Evolutionary conservation across 2,113 vertebrate species (phyloP), one percentile per base, ranked within the genome.

Genomic region (Alligator sinensis): DNA sequence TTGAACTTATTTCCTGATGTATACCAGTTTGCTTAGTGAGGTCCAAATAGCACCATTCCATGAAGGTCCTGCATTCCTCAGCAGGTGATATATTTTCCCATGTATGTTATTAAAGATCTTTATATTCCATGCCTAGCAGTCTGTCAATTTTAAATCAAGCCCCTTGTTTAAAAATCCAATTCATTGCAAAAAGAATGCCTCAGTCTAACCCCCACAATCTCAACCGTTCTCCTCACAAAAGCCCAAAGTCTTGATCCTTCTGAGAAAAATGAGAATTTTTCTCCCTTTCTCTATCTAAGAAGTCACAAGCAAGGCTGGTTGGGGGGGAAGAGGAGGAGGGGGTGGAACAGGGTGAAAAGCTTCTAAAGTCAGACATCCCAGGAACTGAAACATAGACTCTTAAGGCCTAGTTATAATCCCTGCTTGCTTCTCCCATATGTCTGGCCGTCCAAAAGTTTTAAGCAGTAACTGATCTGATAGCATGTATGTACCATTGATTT

Each of bases 381-480:
- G 88, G 80, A 87, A 72, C 72, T 0, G 3, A 90, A 94, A 94
- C 92, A 93, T 80, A 64, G 81, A 60, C 90, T 89, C 3, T 3
- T 87, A 96, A 96, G 66, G 78, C 87, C 87, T 94, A 85, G 85
- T 96, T 94, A 90, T 91, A 96, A 94, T 96, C 92, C 86, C 64
- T 77, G 66, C 93, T 90, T 95, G 84, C 82, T 95, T 95, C 61
- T 74, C 91, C 96, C 97, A 93, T 96, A 96, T 97, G 96, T 95
- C 91, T 97, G 91, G 80, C 86, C 18, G 0, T 93, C 93, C 89
- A 82, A 96, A 97, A 96, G 96, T 87, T 97, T 97, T 97, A 95
- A 95, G 96, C 87, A 95, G 96, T 95, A 96, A 97, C 94, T 94
- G 97, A 97, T 96, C 96, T 97, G 97, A 95, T 97, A 93, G 96